Conservation (phyloP, 2,888 invertebrate genomes). For the Dexiosoma caninum region DNA sequence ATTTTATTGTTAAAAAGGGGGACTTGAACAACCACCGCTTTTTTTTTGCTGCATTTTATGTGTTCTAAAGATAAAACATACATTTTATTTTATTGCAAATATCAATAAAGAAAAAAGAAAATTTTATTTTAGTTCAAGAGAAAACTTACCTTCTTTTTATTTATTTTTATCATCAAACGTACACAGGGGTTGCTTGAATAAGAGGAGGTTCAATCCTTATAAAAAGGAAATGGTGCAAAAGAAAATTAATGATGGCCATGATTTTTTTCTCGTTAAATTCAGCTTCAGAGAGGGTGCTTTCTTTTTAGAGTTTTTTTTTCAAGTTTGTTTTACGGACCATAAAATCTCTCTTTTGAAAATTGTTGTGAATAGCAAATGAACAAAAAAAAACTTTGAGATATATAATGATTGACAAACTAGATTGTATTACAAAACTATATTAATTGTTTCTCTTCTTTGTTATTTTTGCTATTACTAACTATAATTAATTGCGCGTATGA, state of each 20-base stretch:
- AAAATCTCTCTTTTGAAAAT: too few relatives aligned
- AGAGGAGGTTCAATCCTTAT: too few relatives aligned
- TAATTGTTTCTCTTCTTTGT: too few relatives aligned
- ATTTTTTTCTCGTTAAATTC: not conserved
- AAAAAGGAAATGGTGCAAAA: not conserved
- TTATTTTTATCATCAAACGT: not conserved
- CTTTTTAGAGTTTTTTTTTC: not conserved
- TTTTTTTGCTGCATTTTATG: not conserved
- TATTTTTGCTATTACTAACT: too few relatives aligned
- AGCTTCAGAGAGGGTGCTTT: not conserved
- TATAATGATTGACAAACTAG: too few relatives aligned
- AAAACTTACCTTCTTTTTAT: not conserved
- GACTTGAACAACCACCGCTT: not conserved
- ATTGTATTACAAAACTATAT: too few relatives aligned
- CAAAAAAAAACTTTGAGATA: too few relatives aligned
- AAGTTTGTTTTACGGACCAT: too few relatives aligned
- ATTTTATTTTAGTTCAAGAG: not conserved
- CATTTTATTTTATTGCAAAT: conserved; percentile 8
- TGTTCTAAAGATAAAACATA: conserved; percentile 18
- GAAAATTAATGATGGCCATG: not conserved
- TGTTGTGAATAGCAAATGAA: too few relatives aligned
- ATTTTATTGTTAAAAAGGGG: conserved; percentile 11
- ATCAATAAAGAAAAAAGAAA: conserved; percentile 11
- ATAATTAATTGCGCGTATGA: too few relatives aligned
- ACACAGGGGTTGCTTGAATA: too few relatives aligned